phyloP scores from a whole-genome alignment of 1,140 invertebrate genomes.

The Drosophila bipectinata region DNA sequence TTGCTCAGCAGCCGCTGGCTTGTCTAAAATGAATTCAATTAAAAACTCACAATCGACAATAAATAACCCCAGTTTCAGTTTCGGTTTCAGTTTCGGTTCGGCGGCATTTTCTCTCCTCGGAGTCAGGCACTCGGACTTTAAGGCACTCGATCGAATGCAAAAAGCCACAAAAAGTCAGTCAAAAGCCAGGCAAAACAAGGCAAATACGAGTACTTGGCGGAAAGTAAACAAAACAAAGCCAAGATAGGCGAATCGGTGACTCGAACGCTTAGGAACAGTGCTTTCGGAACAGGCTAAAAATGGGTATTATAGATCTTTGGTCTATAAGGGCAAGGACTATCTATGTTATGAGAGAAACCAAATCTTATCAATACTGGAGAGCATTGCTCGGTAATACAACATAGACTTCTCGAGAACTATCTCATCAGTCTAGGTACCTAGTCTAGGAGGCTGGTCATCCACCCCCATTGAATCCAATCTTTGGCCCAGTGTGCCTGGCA shows the following conservation, averaged over 20 bases:
- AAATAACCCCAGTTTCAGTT: constrained; percentile 55
- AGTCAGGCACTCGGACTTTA: constrained; percentile 26
- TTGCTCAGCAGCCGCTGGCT: constrained; percentile 8
- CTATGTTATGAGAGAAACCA: too few relatives aligned
- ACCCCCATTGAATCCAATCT: constrained; percentile 1
- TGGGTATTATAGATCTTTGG: neutral
- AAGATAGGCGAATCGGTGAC: constrained; percentile 8
- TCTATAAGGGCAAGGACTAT: too few relatives aligned
- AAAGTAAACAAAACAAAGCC: constrained; percentile 37
- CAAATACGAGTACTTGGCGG: constrained; percentile 16
- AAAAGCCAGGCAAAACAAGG: constrained; percentile 1
- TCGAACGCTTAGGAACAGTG: constrained; percentile 47
- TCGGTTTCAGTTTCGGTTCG: constrained; percentile 16
- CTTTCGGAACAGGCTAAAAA: neutral
- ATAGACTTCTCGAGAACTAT: too few relatives aligned
- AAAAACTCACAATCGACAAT: constrained; percentile 69
- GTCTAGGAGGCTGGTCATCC: too few relatives aligned
- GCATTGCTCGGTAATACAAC: too few relatives aligned
- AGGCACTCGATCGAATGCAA: constrained; percentile 43
- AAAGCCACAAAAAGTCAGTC: constrained; percentile 14
- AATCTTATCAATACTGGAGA: too few relatives aligned
- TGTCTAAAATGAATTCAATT: constrained; percentile 67
- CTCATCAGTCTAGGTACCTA: too few relatives aligned
- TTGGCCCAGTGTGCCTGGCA: constrained; percentile 40
- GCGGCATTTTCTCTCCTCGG: constrained; percentile 41